Base-by-base conservation (phyloP, 2,797 vertebrate genomes). In the Coregonus suidteri region DNA sequence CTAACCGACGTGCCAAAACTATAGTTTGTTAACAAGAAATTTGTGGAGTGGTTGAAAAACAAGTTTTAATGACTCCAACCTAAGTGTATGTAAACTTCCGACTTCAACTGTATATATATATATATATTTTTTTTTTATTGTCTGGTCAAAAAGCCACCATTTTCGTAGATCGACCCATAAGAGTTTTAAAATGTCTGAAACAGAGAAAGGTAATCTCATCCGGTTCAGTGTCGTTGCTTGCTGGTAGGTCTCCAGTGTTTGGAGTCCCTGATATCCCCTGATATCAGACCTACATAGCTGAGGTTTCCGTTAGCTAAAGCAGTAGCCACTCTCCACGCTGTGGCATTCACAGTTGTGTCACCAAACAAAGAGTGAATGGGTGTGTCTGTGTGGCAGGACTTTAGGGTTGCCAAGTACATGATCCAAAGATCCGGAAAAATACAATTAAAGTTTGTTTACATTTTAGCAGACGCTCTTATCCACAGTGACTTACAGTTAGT, bases 261-360 rank as follows among this genome's bases (percentile, higher is more conserved):
- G 14, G 47, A 34, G 25, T 53, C 13, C n/a, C n/a, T n/a, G n/a
- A n/a, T n/a, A n/a, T 72, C 71, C 51, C 15, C 14, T 11, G 30
- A 54, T 51, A 54, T 54, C 41, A 51, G 25, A 52, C 30, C 16
- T n/a, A 30, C 25, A 75, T 31, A 16, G 30, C 64, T 67, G 37
- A 52, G 16, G 14, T 53, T 31, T 52, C 11, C 11, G 62, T 65
- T 31, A 11, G 30, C 25, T 34, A 59, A 65, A 34, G 51, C n/a
- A 69, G 65, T 75, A 65, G 66, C 47, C 47, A 30, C 74, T n/a
- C 76, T 85, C 64, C 47, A 30, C 64, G 31, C 77, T 85, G 41
- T 47, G 81, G 76, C 79, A 54, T 77, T 71, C 62, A 52, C 82
- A 80, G 77, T 79, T 80, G 70, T 83, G 81, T 84, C 82, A 86